Evolutionary conservation across 1,140 invertebrate species (phyloP).

Genomic region (fruit fly (Drosophila melanogaster)): Release_6_plus_ISO1_MT NT_033779.5:7577501-7578000

Average conservation of each 20-base stretch:
- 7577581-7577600: no score
- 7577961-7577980: constrained; percentile 25
- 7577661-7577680: neutral
- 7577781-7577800: constrained; percentile 51
- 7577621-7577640: no score
- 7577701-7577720: constrained; percentile 52
- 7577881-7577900: constrained; percentile 41
- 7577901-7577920: constrained; percentile 19
- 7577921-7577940: constrained; percentile 14
- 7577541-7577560: no score
- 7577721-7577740: constrained; percentile 62
- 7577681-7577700: constrained; percentile 28
- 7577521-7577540: no score
- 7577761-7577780: constrained; percentile 37
- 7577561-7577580: no score
- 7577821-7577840: constrained; percentile 28
- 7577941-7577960: constrained; percentile 24
- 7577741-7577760: constrained; percentile 32
- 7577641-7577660: no score
- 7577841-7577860: constrained; percentile 44
- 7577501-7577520: no score
- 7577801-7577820: constrained; percentile 37
- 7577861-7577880: constrained; percentile 53
- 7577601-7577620: no score
- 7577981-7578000: constrained; percentile 9